These are phyloP conservation scores for Amiota mariae DNA, from an alignment of 2,888 invertebrate genomes.

Conservation along the genomic window DNA sequence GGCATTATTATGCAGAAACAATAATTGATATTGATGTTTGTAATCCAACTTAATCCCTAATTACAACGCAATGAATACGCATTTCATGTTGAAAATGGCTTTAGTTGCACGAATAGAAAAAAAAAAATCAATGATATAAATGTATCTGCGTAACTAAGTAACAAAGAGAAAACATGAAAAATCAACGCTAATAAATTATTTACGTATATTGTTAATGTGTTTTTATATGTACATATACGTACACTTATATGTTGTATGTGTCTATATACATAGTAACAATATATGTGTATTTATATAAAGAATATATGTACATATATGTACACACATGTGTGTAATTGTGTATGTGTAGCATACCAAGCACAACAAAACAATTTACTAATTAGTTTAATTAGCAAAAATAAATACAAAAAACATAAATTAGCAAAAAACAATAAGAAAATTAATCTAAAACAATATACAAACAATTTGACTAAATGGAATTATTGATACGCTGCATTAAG, in stretches of 20 bases:
- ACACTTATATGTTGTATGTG: no score
- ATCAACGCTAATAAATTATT: conserved; percentile 27
- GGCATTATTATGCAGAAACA: conserved; percentile 39
- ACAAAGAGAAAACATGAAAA: conserved; percentile 14
- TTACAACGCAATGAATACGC: conserved; percentile 63
- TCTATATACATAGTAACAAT: no score
- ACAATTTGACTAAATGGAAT: no score
- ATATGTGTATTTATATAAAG: background rate
- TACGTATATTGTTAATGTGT: conserved; percentile 5
- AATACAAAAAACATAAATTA: background rate
- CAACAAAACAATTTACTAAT: conserved; percentile 57
- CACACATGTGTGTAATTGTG: background rate
- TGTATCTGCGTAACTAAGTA: background rate
- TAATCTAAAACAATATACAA: background rate
- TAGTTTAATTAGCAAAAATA: conserved; percentile 52
- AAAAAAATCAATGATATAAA: conserved; percentile 4
- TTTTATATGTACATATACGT: conserved; percentile 1
- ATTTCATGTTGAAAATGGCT: conserved; percentile 12
- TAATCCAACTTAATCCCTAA: conserved; percentile 66
- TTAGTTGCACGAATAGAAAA: conserved; percentile 9
- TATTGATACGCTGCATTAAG: no score
- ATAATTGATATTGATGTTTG: conserved; percentile 67
- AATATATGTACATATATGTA: conserved; percentile 1
- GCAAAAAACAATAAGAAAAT: background rate
- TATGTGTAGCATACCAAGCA: background rate